Evolutionary conservation across 2,113 vertebrate species (phyloP).

Genomic region (Panthera tigris): DNA sequence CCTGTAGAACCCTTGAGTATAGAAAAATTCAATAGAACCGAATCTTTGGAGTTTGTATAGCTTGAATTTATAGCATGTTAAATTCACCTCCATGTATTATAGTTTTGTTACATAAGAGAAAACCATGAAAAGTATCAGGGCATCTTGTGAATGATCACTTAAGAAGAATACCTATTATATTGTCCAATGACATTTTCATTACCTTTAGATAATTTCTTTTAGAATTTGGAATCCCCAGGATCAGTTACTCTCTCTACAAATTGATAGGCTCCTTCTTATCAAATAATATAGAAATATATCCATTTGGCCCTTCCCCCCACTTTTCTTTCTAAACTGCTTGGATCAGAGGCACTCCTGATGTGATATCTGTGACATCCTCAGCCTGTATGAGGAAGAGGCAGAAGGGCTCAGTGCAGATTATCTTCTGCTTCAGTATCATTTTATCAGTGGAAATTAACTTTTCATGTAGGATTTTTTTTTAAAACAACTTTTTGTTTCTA

Average conservation of each 20-base stretch:
- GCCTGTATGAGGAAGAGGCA: not conserved
- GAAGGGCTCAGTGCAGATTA: not conserved
- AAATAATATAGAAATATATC: constrained; percentile 1
- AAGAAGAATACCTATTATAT: not conserved
- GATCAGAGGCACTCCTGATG: not conserved
- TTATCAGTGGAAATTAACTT: not conserved
- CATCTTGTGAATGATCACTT: not conserved
- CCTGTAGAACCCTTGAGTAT: not conserved
- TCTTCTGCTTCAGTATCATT: not conserved
- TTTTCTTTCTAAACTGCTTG: not conserved
- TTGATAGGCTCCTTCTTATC: not conserved
- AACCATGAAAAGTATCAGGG: not conserved
- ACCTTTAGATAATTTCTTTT: not conserved
- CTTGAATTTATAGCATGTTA: not conserved
- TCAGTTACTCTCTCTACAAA: not conserved
- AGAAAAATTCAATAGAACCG: not conserved
- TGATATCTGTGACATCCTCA: not conserved
- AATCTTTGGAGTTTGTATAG: not conserved
- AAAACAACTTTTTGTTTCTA: not conserved
- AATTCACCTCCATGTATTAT: not conserved
- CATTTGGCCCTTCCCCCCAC: not conserved
- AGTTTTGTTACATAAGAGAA: not conserved
- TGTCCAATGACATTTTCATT: not conserved
- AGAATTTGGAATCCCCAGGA: not conserved
- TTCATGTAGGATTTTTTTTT: not conserved